phyloP scores from a whole-genome alignment of 2,888 invertebrate species.

The Acleris holmiana region DNA sequence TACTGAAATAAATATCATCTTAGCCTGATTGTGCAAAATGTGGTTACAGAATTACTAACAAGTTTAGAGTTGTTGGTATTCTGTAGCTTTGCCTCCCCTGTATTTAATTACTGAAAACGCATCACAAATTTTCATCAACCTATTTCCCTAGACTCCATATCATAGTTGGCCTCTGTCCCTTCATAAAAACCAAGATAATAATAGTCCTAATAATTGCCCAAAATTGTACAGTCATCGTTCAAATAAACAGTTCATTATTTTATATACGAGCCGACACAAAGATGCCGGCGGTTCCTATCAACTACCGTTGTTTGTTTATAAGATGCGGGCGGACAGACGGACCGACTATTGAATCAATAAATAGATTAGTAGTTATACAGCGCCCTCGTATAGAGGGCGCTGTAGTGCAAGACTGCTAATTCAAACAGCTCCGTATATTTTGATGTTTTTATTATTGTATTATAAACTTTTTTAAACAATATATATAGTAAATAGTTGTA shows the following conservation, averaged over 20 bases:
- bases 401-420: no score
- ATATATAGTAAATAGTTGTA: no score
- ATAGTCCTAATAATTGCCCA: conserved; percentile 27
- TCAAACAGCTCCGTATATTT: no score
- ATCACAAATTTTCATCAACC: neutral
- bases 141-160: conserved; percentile 6
- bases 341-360: conserved; percentile 73
- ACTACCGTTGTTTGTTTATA: conserved; percentile 68
- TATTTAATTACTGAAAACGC: neutral
- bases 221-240: conserved; percentile 62
- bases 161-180: neutral
- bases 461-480: no score
- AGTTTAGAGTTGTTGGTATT: no score
- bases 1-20: no score
- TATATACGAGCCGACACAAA: conserved; percentile 36
- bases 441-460: no score
- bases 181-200: conserved; percentile 14
- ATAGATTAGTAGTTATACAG: conserved; percentile 69
- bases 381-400: no score
- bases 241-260: conserved; percentile 44
- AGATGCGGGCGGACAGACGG: conserved; percentile 49
- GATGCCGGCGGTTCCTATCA: conserved; percentile 46
- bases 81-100: no score
- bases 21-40: no score
- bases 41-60: no score